Percentiles rank a stretch among this genome's conserved stretches.
phyloP scores from a whole-genome alignment of 1,140 invertebrate genomes.

The Papilio polytes region DNA sequence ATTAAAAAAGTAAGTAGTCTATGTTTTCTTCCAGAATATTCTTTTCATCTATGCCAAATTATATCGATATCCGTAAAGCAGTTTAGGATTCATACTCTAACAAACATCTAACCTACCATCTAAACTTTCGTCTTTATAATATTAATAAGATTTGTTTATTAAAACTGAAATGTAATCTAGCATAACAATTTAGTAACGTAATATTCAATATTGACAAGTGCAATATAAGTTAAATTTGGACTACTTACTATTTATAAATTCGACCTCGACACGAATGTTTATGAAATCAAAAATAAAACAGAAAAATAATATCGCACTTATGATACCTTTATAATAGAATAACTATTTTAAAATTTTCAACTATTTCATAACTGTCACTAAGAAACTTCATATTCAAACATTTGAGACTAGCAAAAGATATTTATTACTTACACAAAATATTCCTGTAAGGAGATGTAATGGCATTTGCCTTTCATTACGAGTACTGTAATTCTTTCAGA shows the following conservation, averaged over 20 bases:
- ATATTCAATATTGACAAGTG: slow-evolving; percentile 19
- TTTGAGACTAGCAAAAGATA: background rate
- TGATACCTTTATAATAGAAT: background rate
- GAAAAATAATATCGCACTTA: background rate
- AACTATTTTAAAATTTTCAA: background rate
- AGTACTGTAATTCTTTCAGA: background rate
- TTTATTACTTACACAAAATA: background rate
- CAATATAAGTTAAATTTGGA: background rate
- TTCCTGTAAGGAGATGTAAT: background rate
- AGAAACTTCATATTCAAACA: background rate
- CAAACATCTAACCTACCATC: too few species aligned
- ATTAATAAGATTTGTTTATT: background rate
- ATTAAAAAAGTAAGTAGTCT: too few species aligned
- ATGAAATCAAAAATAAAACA: background rate
- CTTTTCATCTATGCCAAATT: too few species aligned
- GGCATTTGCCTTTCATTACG: too few species aligned
- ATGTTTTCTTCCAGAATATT: too few species aligned
- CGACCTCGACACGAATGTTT: background rate
- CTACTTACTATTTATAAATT: slow-evolving; percentile 13
- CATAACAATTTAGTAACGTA: background rate
- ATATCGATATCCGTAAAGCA: too few species aligned
- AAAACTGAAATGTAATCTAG: background rate
- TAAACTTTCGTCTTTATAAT: too few species aligned
- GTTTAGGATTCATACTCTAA: too few species aligned
- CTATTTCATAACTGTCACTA: too few species aligned